Evolutionary conservation across 1,140 invertebrate genomes (phyloP), one percentile per base, ranked within the genome.

Genomic region (Himalopsyche phryganea): DNA sequence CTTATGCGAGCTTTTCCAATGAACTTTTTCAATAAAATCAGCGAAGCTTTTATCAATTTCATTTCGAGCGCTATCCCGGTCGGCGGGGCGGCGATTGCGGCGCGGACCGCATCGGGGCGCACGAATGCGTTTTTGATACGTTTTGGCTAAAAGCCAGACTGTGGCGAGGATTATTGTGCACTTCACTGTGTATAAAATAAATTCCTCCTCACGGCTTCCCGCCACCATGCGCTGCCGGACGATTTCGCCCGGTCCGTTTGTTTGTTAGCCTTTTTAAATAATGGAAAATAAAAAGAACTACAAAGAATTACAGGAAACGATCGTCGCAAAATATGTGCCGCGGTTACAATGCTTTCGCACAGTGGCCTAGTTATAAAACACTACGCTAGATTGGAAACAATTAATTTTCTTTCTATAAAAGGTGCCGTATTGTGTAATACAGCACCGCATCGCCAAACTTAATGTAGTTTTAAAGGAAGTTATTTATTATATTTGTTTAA

Each of bases 71-170:
- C 23, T 28, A 9, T 3, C 4, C 23, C 23, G 9, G 23, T 11
- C 6, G 6, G 38, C 38, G 38, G n/a, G 38, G 11, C 15, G 38
- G 38, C 11, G 15, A 40, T 40, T 13, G n/a, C 15, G 15, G 15
- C 15, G 15, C 11, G 11, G 4, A 15, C 38, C 38, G 38, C n/a
- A 15, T 5, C n/a, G 5, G 42, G 42, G 13, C 42, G 42, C n/a
- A 15, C 38, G 38, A 45, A 45, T 45, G 42, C 42, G 14, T 45
- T 45, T 45, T 45, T 15, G 42, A 45, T 45, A 45, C 42, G 17
- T 17, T 28, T 45, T 45, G 42, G 42, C 42, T 11, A 11, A 17
- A 17, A 20, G 42, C 42, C 42, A 45, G 42, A 11, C 42, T 40
- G 11, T 11, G n/a, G 38, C 38, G 38, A 5, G 42, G 42, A 45